Evolutionary conservation across 2,888 invertebrate species (phyloP).

Genomic region (Melieria picta): DNA sequence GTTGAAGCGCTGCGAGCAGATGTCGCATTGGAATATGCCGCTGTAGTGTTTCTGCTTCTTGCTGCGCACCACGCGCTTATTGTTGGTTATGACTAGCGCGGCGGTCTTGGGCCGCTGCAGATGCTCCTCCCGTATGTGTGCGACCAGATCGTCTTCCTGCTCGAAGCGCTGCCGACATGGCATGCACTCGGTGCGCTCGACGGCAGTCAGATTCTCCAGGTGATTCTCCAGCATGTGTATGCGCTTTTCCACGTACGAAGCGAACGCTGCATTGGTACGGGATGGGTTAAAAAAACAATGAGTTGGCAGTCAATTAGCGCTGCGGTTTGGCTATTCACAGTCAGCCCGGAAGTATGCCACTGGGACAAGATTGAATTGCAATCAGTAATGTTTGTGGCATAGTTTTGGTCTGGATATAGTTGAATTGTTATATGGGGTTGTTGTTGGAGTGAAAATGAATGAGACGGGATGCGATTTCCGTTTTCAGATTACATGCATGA

Average conservation of each 20-base stretch:
- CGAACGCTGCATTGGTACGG: slow-evolving; percentile 50
- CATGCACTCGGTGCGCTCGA: slow-evolving; percentile 61
- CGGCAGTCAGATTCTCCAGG: slow-evolving; percentile 54
- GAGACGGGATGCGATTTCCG: too few species aligned
- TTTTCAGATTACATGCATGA: too few species aligned
- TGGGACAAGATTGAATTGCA: too few species aligned
- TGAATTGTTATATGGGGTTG: too few species aligned
- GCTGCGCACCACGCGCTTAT: slow-evolving; percentile 56
- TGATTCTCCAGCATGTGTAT: slow-evolving; percentile 58
- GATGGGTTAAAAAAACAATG: background rate
- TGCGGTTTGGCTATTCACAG: slow-evolving; percentile 1
- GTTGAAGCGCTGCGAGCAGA: slow-evolving; percentile 57
- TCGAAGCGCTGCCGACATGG: slow-evolving; percentile 54
- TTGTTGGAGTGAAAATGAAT: too few species aligned
- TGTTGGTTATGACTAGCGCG: slow-evolving; percentile 44
- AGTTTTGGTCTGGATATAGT: too few species aligned
- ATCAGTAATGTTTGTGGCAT: too few species aligned
- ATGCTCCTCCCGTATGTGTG: slow-evolving; percentile 54
- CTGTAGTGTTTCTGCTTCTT: slow-evolving; percentile 55
- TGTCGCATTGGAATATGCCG: slow-evolving; percentile 56
- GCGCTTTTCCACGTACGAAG: slow-evolving; percentile 58
- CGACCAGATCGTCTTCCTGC: slow-evolving; percentile 50
- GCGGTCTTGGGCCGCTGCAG: slow-evolving; percentile 44
- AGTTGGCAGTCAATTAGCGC: background rate
- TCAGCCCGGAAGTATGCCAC: too few species aligned